Percentiles rank a stretch among this genome's conserved stretches.
Evolutionary conservation across 2,797 vertebrate species (phyloP).

Genomic region (Galago senegalensis): DNA sequence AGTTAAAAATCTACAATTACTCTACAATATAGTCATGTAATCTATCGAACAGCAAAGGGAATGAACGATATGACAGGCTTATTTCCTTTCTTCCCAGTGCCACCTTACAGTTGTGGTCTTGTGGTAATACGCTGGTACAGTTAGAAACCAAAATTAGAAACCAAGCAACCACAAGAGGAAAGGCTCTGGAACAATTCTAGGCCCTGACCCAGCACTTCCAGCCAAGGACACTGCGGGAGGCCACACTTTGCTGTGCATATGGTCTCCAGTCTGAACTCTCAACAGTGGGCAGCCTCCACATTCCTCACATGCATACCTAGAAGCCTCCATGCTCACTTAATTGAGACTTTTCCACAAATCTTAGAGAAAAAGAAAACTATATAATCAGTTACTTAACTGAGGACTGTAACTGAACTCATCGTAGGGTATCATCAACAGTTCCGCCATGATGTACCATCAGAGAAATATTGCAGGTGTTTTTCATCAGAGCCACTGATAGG

Average conservation of each 20-base stretch:
- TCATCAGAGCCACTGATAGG: constrained; percentile 71
- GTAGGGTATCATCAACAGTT: constrained; percentile 36
- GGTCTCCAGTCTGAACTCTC: constrained; percentile 45
- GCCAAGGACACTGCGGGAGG: constrained; percentile 25
- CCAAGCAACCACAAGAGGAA: constrained; percentile 75
- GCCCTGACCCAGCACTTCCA: constrained; percentile 66
- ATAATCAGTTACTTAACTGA: constrained; percentile 68
- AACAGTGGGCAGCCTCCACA: constrained; percentile 64
- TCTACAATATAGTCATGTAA: not conserved
- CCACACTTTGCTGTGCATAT: not conserved
- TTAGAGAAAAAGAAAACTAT: constrained; percentile 64
- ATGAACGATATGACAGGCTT: not conserved
- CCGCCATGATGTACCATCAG: not conserved
- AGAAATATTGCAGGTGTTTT: constrained; percentile 74
- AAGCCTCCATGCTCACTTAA: constrained; percentile 81
- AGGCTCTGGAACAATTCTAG: constrained; percentile 52
- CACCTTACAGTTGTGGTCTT: constrained; percentile 72
- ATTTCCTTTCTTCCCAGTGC: constrained; percentile 69
- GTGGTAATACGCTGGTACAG: constrained; percentile 77
- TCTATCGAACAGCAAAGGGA: constrained; percentile 51
- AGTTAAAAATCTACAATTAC: constrained; percentile 47
- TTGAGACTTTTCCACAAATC: constrained; percentile 82
- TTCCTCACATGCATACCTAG: constrained; percentile 80
- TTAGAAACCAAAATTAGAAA: constrained; percentile 82
- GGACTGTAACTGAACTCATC: constrained; percentile 74